Percentiles rank a stretch among this genome's conserved stretches.
phyloP scores from a whole-genome alignment of 64 coral and sea anemone genomes.

The Pachyseris speciosa region DNA sequence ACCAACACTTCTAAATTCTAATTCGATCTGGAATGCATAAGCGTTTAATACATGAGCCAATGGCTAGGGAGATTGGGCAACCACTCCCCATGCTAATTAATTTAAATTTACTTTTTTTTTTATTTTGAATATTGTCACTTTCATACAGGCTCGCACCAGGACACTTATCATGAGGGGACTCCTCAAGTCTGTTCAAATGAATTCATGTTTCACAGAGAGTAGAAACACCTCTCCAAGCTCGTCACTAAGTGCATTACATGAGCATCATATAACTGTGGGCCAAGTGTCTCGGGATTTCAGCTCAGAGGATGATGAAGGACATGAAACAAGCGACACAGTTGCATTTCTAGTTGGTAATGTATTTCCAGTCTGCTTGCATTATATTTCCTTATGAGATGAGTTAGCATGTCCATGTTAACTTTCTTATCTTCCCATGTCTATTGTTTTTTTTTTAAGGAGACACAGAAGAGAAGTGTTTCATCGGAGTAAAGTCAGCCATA shows the following conservation, averaged over 20 bases:
- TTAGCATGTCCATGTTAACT: no score
- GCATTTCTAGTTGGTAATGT: constrained; percentile 11
- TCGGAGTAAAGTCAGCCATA: constrained; percentile 53
- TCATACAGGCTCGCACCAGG: neutral
- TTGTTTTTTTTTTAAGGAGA: constrained; percentile 2
- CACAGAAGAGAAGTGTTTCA: constrained; percentile 29
- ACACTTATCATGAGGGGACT: constrained; percentile 9
- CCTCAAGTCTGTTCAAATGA: neutral
- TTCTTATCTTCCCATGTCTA: no score
- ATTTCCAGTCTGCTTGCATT: neutral
- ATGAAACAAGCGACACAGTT: neutral
- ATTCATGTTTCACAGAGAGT: neutral
- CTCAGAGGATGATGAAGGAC: neutral
- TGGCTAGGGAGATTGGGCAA: no score
- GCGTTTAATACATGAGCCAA: no score
- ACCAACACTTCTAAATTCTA: no score
- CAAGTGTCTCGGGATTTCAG: constrained; percentile 32
- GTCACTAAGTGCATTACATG: neutral
- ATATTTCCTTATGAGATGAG: no score
- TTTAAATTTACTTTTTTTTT: no score
- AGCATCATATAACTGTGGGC: neutral
- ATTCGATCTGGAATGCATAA: no score
- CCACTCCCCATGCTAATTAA: no score
- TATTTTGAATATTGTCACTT: neutral
- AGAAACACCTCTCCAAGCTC: neutral